Percentiles rank a stretch among this genome's conserved stretches.
phyloP scores from a whole-genome alignment of 2,888 invertebrate species.

The Synergus umbraculus region DNA sequence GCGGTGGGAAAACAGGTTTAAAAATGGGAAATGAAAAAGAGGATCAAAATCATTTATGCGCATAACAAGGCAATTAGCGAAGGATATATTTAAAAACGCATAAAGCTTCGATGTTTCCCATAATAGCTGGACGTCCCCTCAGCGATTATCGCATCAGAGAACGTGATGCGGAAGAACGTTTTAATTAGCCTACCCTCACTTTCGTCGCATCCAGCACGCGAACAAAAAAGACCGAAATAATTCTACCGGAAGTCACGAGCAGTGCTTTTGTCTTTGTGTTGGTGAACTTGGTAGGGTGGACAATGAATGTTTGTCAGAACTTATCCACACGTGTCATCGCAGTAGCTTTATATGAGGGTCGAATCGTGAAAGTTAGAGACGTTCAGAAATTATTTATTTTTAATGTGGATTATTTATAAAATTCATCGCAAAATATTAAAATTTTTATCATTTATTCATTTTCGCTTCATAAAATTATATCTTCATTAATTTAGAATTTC shows the following conservation, averaged over 20 bases:
- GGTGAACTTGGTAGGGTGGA: slow-evolving; percentile 12
- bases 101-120: too few relatives aligned
- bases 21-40: background rate
- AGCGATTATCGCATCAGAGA: background rate
- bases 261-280: background rate
- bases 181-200: background rate
- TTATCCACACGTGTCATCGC: slow-evolving; percentile 63
- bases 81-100: background rate
- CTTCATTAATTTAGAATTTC: too few relatives aligned
- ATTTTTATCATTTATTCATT: too few relatives aligned
- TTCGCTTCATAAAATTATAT: too few relatives aligned
- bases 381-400: too few relatives aligned
- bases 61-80: background rate
- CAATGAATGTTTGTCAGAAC: slow-evolving; percentile 61
- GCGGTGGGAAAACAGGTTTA: too few relatives aligned
- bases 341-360: slow-evolving; percentile 52
- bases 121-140: background rate
- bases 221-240: background rate
- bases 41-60: background rate
- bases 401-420: too few relatives aligned
- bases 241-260: background rate
- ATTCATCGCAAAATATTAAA: too few relatives aligned
- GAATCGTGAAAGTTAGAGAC: slow-evolving; percentile 55
- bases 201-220: background rate
- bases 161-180: background rate